Evolutionary conservation across 2,888 invertebrate genomes (phyloP).

Genomic region (Ptychoptera albimana): DNA sequence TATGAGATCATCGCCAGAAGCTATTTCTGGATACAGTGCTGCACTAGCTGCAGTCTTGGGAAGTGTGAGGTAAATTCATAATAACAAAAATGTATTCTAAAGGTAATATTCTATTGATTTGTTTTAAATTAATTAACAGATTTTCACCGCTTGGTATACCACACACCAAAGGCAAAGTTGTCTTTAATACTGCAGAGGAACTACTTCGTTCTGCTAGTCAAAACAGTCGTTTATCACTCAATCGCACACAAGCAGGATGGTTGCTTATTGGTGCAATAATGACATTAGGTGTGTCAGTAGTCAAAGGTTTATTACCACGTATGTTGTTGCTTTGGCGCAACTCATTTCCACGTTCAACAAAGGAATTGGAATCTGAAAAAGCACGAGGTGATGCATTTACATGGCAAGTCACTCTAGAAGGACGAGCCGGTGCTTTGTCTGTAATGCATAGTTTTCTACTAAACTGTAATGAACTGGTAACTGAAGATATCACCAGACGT

Average conservation of each 20-base stretch:
- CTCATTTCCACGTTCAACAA: conserved; percentile 90
- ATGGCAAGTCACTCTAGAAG: conserved; percentile 97
- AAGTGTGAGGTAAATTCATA: conserved; percentile 41
- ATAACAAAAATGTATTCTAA: not conserved
- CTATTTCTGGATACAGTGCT: conserved; percentile 78
- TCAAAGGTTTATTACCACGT: conserved; percentile 78
- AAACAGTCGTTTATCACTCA: conserved; percentile 85
- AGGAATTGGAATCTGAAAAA: conserved; percentile 94
- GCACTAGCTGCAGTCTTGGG: conserved; percentile 89
- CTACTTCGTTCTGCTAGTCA: conserved; percentile 89
- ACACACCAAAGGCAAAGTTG: conserved; percentile 91
- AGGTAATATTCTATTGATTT: not conserved
- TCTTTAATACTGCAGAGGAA: conserved; percentile 95
- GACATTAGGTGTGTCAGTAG: conserved; percentile 86
- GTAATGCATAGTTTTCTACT: conserved; percentile 87
- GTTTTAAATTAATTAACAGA: conserved; percentile 17
- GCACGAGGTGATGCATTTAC: conserved; percentile 93
- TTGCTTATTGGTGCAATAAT: conserved; percentile 90
- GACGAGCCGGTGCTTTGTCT: conserved; percentile 88
- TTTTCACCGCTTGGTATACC: conserved; percentile 88
- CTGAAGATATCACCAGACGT: conserved; percentile 81
- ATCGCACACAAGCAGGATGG: conserved; percentile 96
- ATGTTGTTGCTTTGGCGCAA: conserved; percentile 94
- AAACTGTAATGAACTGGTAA: conserved; percentile 79
- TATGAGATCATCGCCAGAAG: conserved; percentile 76